Conservation (phyloP, 64 coral and sea anemone species). For the Dendronephthya gigantea region DNA sequence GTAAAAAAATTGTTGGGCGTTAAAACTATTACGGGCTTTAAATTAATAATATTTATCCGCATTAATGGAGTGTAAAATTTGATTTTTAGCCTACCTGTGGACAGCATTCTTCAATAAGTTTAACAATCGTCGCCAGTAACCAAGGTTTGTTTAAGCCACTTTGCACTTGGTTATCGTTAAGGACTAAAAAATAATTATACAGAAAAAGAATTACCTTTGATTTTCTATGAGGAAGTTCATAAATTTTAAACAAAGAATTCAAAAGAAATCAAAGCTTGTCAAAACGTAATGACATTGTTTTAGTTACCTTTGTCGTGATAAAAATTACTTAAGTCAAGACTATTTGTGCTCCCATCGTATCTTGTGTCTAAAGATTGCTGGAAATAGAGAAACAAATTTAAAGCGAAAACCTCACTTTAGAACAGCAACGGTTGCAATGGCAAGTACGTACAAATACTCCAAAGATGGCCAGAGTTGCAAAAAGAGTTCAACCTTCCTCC, state of each 20-base stretch:
- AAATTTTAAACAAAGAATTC: neutral
- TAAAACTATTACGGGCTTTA: too few relatives aligned
- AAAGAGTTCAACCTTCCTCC: too few relatives aligned
- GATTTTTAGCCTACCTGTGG: neutral
- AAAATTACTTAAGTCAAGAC: conserved; percentile 16
- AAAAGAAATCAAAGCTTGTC: neutral
- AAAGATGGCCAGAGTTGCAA: too few relatives aligned
- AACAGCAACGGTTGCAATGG: neutral
- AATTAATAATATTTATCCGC: too few relatives aligned
- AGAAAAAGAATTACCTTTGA: neutral
- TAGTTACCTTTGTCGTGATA: conserved; percentile 8
- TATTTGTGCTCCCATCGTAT: neutral
- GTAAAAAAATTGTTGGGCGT: too few relatives aligned
- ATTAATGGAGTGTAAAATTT: neutral
- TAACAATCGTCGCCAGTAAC: neutral
- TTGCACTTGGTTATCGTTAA: neutral
- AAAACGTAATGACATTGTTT: neutral
- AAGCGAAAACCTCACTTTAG: neutral
- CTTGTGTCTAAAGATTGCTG: neutral
- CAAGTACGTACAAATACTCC: too few relatives aligned
- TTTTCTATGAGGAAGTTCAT: neutral
- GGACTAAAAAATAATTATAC: neutral
- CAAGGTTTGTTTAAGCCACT: neutral
- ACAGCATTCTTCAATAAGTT: neutral
- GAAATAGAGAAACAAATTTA: neutral